Evolutionary conservation across 2,888 invertebrate species (phyloP), one percentile per base, ranked within the genome.

Genomic region (Platycheirus albimanus): DNA sequence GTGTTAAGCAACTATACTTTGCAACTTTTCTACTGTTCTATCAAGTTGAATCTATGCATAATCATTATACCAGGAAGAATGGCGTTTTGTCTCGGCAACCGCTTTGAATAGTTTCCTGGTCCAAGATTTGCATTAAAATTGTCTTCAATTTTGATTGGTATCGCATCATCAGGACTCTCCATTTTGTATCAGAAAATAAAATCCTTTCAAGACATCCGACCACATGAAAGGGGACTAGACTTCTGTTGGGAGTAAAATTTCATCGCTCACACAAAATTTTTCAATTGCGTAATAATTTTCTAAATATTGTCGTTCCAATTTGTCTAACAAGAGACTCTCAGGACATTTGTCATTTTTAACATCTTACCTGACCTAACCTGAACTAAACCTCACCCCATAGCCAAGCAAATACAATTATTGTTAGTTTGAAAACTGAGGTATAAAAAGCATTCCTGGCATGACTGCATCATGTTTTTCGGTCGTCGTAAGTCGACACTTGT

Each of bases 281-380:
- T 36, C 15, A 52, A n/a, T n/a, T n/a, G 63, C 47, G 10, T 43
- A 41, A 41, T 64, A 36, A 20, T 63, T 64, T 72, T 71, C 76
- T 43, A 72, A 76, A 81, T 81, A 72, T 81, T 77, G 45, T 81
- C 52, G 54, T 47, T 76, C 61, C 70, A 80, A 76, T 76, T 80
- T 80, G 80, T 76, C 76, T 66, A 43, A 64, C 49, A 58, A 56
- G 43, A 64, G 43, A 75, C 70, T 52, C 58, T 71, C 80, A 52
- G 24, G 70, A 61, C 28, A 61, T 47, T 45, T 28, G 49, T 67
- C 47, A 36, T 74, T 61, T 69, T 20, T 33, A n/a, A 54, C 58
- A 56, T 64, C 64, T 56, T 75, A 80, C 79, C 79, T 74, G 79
- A 43, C 38, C 24, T n/a, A n/a, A n/a, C n/a, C n/a, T n/a, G n/a